phyloP scores from a whole-genome alignment of 2,888 invertebrate species.

The Pinctada fucata region DNA sequence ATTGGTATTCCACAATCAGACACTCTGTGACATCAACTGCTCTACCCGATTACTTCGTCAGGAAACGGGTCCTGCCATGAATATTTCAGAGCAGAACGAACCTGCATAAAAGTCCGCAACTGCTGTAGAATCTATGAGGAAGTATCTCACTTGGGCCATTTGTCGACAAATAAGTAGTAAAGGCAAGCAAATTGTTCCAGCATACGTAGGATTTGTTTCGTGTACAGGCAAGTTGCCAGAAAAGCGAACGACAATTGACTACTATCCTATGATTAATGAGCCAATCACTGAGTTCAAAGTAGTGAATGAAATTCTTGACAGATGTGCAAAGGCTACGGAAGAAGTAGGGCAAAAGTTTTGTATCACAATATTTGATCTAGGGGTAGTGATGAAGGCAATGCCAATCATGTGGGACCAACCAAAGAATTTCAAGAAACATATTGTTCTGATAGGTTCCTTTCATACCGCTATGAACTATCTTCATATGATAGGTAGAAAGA shows the following conservation, averaged over 20 bases:
- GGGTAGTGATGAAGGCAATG: constrained; percentile 26
- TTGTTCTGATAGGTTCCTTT: constrained; percentile 14
- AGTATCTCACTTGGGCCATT: background rate
- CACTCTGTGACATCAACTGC: background rate
- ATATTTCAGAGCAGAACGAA: too few relatives aligned
- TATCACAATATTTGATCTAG: constrained; percentile 23
- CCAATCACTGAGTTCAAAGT: constrained; percentile 18
- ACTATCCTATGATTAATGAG: constrained; percentile 19
- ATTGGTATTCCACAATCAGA: background rate
- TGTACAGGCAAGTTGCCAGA: constrained; percentile 5
- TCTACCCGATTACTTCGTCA: background rate
- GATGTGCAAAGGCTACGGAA: constrained; percentile 20
- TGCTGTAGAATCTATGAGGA: background rate
- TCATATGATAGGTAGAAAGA: constrained; percentile 14
- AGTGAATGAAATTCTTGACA: constrained; percentile 2
- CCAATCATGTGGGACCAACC: constrained; percentile 23
- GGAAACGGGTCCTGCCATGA: background rate
- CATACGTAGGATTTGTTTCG: constrained; percentile 1
- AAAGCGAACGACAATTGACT: constrained; percentile 24
- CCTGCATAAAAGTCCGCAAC: background rate
- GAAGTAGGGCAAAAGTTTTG: constrained; percentile 22
- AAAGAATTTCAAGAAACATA: constrained; percentile 14
- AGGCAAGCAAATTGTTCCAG: background rate
- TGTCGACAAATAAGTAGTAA: background rate
- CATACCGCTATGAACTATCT: constrained; percentile 29